These are phyloP conservation scores for Ceryle rudis DNA, from an alignment of 2,797 vertebrate species.

Conservation along the genomic window DNA sequence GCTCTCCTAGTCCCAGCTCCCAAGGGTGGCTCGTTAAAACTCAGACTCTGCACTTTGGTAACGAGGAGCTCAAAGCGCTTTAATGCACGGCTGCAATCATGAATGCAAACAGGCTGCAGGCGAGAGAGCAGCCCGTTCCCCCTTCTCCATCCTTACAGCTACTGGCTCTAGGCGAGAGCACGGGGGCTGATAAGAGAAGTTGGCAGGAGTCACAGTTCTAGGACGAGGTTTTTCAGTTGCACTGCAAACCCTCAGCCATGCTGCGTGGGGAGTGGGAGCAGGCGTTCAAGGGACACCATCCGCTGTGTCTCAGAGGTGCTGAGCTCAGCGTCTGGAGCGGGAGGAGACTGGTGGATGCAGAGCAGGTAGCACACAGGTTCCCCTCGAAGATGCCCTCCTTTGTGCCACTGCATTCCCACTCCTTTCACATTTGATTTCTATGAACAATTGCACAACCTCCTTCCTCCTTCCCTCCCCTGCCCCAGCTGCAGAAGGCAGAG, in stretches of 20 bases:
- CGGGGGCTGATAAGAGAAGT: not conserved
- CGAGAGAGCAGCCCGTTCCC: not conserved
- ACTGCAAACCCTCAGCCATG: not conserved
- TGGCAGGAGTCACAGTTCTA: not conserved
- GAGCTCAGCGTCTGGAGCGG: not conserved
- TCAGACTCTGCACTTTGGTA: constrained; percentile 48
- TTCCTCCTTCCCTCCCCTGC: not conserved
- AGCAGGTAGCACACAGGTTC: not conserved
- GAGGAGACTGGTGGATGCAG: not conserved
- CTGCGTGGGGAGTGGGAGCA: not conserved
- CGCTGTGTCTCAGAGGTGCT: not conserved
- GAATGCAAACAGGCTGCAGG: constrained; percentile 54
- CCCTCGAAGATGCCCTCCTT: not conserved
- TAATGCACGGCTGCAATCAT: constrained; percentile 33
- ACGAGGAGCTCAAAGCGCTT: constrained; percentile 48
- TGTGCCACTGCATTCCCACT: not conserved
- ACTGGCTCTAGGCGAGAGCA: not conserved
- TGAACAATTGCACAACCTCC: not conserved
- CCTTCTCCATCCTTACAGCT: not conserved
- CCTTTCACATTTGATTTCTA: not conserved
- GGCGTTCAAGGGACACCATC: not conserved
- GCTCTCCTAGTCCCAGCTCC: constrained; percentile 18
- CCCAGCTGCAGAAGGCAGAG: not conserved
- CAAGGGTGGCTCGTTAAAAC: constrained; percentile 40
- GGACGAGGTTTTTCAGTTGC: not conserved